Evolutionary conservation across 2,797 vertebrate species (phyloP).

Genomic region (Meda fulgida): DNA sequence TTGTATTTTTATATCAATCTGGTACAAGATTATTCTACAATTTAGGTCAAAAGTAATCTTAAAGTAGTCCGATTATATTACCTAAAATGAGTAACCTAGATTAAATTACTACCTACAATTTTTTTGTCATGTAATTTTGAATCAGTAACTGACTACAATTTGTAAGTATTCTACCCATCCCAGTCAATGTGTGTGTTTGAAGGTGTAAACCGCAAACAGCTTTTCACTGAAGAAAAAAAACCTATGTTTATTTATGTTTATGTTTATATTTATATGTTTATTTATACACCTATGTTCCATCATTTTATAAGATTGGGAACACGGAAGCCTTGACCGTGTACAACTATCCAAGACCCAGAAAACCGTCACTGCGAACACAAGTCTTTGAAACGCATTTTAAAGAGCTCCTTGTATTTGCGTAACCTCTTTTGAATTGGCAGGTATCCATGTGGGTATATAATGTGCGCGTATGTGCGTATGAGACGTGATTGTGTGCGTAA

Average conservation of each 20-base stretch:
- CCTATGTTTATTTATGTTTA: too few species aligned
- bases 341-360: not conserved
- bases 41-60: not conserved
- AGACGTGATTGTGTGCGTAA: slow-evolving; percentile 70
- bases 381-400: not conserved
- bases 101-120: not conserved
- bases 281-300: not conserved
- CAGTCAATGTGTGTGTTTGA: not conserved
- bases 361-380: not conserved
- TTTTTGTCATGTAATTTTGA: not conserved
- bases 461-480: slow-evolving; percentile 28
- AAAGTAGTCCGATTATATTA: not conserved
- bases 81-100: not conserved
- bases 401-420: not conserved
- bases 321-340: not conserved
- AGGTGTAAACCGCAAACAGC: not conserved
- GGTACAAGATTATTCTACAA: not conserved
- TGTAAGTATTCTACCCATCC: not conserved
- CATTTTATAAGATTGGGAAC: not conserved
- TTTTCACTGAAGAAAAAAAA: not conserved
- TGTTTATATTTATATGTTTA: too few species aligned
- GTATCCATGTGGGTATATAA: slow-evolving; percentile 13
- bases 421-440: slow-evolving; percentile 22
- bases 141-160: not conserved
- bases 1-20: not conserved